A percentile compares a stretch with the other conserved stretches of the same genome.
These are phyloP conservation scores for Catalaphyllia jardinei DNA, from an alignment of 64 coral and sea anemone genomes.

Conservation along the genomic window DNA sequence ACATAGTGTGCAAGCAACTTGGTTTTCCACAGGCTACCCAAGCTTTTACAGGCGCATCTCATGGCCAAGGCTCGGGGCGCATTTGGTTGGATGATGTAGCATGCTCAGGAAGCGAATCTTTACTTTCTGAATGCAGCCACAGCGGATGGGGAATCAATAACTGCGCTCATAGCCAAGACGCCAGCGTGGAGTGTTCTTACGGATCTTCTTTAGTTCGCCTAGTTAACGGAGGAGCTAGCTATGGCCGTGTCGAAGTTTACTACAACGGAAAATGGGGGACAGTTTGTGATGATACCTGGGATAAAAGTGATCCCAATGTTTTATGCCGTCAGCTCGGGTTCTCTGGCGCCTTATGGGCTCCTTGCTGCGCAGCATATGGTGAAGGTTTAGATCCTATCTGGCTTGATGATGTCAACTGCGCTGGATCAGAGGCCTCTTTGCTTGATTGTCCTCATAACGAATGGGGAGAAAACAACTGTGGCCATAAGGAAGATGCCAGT, in stretches of 20 bases:
- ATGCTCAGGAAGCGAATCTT: not conserved
- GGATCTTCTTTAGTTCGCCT: not conserved
- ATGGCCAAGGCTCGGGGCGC: not conserved
- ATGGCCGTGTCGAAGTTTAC: not conserved
- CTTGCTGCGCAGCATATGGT: no score
- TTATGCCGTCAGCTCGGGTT: no score
- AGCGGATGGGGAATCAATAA: not conserved
- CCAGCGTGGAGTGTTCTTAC: not conserved
- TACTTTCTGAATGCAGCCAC: not conserved
- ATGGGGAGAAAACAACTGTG: no score
- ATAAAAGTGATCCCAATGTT: no score
- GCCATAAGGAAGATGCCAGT: no score
- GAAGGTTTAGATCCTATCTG: no score
- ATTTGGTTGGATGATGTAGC: not conserved
- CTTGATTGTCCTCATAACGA: no score
- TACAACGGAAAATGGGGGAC: no score
- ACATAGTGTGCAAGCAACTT: not conserved
- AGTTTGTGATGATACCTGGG: no score
- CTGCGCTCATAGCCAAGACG: not conserved
- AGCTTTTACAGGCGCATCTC: not conserved
- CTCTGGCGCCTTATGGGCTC: no score
- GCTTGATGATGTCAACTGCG: no score
- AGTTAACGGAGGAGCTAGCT: not conserved
- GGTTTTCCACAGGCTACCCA: not conserved
- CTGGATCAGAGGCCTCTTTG: no score